A percentile compares a stretch with the other conserved stretches of the same genome.
phyloP scores from a whole-genome alignment of 2,888 invertebrate species.

The Periphyllus acericola region DNA sequence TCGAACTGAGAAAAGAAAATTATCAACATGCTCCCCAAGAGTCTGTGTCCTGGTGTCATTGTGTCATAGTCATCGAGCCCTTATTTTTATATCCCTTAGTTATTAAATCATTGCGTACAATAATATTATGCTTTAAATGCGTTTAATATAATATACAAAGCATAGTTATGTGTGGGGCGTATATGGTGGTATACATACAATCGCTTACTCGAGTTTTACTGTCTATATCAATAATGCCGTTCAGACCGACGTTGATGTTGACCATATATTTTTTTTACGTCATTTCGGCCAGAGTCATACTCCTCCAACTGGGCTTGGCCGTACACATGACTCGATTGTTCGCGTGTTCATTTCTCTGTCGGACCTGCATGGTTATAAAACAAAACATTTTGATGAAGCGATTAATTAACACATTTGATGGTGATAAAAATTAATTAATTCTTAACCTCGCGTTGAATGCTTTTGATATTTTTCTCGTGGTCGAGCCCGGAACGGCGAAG shows the following conservation, averaged over 20 bases:
- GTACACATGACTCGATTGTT: conserved; percentile 77
- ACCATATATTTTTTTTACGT: conserved; percentile 78
- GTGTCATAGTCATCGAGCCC: too few species aligned
- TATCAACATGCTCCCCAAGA: too few species aligned
- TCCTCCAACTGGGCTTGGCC: conserved; percentile 83
- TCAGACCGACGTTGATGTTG: conserved; percentile 77
- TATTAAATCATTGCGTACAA: neutral
- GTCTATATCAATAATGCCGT: conserved; percentile 81
- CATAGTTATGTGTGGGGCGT: too few species aligned
- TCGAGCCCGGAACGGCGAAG: conserved; percentile 66
- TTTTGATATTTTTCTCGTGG: conserved; percentile 5
- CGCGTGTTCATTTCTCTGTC: conserved; percentile 74
- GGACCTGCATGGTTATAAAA: conserved; percentile 69
- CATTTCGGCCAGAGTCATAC: conserved; percentile 79
- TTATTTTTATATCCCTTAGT: too few species aligned
- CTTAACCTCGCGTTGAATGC: neutral
- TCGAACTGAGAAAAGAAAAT: neutral
- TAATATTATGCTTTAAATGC: too few species aligned
- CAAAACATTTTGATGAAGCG: too few species aligned
- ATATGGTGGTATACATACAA: neutral
- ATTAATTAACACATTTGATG: too few species aligned
- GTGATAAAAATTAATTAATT: neutral
- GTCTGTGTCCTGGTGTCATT: too few species aligned
- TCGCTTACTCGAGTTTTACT: conserved; percentile 70
- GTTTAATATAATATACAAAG: too few species aligned